A percentile compares a stretch with the other conserved stretches of the same genome.
Conservation (phyloP, 2,888 invertebrate species). For the Tipula unca region DNA sequence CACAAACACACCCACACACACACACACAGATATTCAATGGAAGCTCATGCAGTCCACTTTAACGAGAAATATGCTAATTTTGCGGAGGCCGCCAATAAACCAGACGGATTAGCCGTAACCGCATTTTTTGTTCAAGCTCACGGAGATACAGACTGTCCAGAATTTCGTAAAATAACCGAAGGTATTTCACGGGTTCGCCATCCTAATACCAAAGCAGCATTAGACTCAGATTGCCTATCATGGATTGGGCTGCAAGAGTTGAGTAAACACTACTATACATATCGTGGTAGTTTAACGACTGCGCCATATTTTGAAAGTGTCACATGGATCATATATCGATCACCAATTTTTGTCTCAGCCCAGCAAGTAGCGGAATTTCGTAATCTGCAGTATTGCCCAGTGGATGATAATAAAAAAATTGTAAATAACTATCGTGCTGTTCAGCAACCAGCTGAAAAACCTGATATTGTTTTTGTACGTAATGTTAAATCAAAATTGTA, state of each 20-base stretch:
- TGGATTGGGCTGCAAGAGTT: constrained; percentile 61
- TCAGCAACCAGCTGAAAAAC: constrained; percentile 39
- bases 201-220: constrained; percentile 37
- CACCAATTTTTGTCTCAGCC: constrained; percentile 56
- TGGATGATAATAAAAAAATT: constrained; percentile 41
- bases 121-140: constrained; percentile 57
- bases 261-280: constrained; percentile 61
- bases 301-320: constrained; percentile 65
- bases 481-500: constrained; percentile 42
- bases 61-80: constrained; percentile 59
- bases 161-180: constrained; percentile 50
- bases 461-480: constrained; percentile 40
- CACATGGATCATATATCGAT: constrained; percentile 65
- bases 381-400: constrained; percentile 37
- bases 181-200: constrained; percentile 42
- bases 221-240: constrained; percentile 53
- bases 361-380: constrained; percentile 47
- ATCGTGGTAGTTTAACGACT: constrained; percentile 63
- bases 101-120: constrained; percentile 62
- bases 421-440: constrained; percentile 41
- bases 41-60: constrained; percentile 72
- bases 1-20: no score
- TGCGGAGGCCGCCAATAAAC: constrained; percentile 55
- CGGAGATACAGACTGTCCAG: constrained; percentile 50
- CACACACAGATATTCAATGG: constrained; percentile 60